Percentiles rank a stretch among this genome's conserved stretches.
Conservation (phyloP, 2,113 vertebrate species). For the Trogon melanurus region DNA sequence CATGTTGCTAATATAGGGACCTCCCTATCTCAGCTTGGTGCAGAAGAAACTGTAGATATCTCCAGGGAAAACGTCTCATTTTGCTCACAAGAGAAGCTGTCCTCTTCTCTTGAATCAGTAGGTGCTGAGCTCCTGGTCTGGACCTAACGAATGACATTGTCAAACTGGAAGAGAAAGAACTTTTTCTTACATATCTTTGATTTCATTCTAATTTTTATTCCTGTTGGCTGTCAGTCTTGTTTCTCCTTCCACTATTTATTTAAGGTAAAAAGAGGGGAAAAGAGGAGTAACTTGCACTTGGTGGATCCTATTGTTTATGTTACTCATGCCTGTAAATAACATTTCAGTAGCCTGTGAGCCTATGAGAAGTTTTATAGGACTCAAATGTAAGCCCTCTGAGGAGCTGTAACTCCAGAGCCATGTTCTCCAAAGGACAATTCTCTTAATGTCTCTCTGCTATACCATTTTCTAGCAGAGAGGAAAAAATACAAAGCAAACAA, state of each 20-base stretch:
- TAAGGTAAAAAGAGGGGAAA: neutral
- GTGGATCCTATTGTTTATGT: neutral
- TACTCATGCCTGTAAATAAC: conserved; percentile 6
- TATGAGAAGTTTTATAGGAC: neutral
- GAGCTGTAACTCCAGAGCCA: conserved; percentile 28
- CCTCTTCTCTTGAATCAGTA: neutral
- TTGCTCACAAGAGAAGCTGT: neutral
- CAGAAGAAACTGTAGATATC: neutral
- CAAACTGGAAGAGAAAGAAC: neutral
- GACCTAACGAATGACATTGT: neutral
- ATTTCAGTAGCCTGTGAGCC: conserved; percentile 28
- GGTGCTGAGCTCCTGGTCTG: neutral
- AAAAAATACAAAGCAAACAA: neutral
- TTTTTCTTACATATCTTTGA: neutral
- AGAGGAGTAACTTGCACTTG: neutral
- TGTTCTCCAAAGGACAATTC: conserved; percentile 24
- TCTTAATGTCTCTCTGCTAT: neutral
- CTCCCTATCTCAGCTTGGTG: neutral
- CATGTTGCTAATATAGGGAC: neutral
- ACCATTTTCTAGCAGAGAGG: neutral
- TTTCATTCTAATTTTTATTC: neutral
- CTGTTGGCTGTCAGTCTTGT: neutral
- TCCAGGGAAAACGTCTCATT: neutral
- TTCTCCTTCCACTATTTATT: neutral
- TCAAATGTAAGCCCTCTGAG: neutral